Percentiles rank a stretch among this genome's conserved stretches.
Evolutionary conservation across 2,113 vertebrate species (phyloP).

Genomic region (Pundamilia nyererei): DNA sequence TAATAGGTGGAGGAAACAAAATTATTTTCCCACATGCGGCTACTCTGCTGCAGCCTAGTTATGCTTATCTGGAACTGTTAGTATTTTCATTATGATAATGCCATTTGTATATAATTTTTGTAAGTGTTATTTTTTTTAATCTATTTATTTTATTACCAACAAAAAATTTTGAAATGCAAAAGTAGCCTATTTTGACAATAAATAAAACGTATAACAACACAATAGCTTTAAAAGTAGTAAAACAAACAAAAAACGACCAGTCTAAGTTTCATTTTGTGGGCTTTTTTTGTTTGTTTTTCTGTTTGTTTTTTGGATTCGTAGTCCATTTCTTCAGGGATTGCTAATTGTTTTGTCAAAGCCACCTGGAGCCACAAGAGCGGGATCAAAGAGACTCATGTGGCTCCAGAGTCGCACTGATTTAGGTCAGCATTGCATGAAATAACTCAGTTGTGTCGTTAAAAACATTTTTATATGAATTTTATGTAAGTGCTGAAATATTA

Average conservation of each 20-base stretch:
- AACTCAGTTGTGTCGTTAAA: not conserved
- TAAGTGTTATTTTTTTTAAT: not conserved
- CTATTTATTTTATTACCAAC: not conserved
- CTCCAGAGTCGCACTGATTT: not conserved
- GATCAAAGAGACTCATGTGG: not conserved
- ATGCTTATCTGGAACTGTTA: not conserved
- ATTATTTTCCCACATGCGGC: rapidly evolving
- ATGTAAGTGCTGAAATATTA: not conserved
- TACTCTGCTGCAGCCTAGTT: not conserved
- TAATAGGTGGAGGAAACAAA: not conserved
- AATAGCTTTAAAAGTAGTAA: not conserved
- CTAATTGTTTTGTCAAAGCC: not conserved
- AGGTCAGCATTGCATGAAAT: not conserved
- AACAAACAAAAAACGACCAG: not conserved
- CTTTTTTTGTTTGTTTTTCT: rapidly evolving
- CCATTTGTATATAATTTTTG: not conserved
- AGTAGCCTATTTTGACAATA: not conserved
- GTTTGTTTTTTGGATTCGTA: not conserved
- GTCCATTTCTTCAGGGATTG: not conserved
- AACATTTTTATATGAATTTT: not conserved
- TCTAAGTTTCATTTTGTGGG: not conserved
- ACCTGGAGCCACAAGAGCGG: not conserved
- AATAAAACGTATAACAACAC: not conserved
- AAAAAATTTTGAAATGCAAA: rapidly evolving
- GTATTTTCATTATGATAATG: not conserved